These are phyloP conservation scores for Graptemys geographica DNA, from an alignment of 2,797 vertebrate genomes.

Conservation along the genomic window DNA sequence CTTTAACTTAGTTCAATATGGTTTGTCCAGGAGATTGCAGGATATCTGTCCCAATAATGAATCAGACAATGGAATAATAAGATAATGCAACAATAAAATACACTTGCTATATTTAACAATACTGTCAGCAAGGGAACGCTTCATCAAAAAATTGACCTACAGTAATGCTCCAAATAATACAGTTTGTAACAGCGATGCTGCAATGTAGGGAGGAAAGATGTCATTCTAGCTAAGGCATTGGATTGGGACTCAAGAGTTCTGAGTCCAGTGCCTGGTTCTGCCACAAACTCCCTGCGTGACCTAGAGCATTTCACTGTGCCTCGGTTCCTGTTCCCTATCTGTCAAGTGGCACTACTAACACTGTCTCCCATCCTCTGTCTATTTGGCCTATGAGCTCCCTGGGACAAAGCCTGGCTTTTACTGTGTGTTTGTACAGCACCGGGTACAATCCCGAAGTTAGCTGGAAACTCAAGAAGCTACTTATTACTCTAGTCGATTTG, in stretches of 20 bases:
- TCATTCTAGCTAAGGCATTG: background rate
- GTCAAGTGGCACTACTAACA: background rate
- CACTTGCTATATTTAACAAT: background rate
- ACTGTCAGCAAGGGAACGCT: rapidly evolving
- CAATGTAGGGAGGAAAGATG: background rate
- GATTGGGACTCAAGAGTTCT: too few relatives aligned
- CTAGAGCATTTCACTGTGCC: background rate
- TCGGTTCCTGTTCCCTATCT: background rate
- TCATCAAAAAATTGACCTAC: background rate
- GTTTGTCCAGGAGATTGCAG: background rate
- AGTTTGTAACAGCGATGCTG: background rate
- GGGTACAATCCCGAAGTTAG: background rate
- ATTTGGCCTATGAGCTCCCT: background rate
- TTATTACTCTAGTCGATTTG: background rate
- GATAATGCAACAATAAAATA: background rate
- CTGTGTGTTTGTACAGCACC: background rate
- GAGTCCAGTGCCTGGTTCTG: too few relatives aligned
- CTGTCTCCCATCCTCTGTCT: background rate
- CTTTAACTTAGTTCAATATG: background rate
- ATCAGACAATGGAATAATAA: background rate
- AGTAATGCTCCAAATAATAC: background rate
- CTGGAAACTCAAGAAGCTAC: rapidly evolving
- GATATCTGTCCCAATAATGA: background rate
- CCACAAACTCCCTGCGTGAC: background rate
- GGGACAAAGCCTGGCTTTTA: background rate